Evolutionary conservation across 2,797 vertebrate species (phyloP).

Genomic region (Geotria australis): DNA sequence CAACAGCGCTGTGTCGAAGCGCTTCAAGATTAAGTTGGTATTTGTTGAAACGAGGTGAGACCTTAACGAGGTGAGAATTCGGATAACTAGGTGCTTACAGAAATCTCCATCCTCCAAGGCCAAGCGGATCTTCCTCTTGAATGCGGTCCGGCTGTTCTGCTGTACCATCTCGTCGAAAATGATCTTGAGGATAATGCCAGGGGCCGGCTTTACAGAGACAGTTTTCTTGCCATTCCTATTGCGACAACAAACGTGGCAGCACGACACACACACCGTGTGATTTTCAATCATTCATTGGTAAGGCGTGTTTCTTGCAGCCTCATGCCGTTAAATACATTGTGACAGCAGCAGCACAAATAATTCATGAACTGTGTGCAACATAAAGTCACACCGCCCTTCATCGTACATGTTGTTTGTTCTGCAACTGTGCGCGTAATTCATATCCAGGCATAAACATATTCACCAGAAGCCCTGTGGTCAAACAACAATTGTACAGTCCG

Average conservation of each 20-base stretch:
- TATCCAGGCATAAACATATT: no score
- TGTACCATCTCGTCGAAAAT: slow-evolving; percentile 3
- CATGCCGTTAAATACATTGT: no score
- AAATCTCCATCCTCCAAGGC: slow-evolving; percentile 4
- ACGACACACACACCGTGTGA: background rate
- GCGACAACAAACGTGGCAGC: background rate
- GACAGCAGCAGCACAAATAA: background rate
- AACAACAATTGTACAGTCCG: no score
- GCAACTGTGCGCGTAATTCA: no score
- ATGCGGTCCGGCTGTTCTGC: slow-evolving; percentile 1
- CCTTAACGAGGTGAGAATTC: background rate
- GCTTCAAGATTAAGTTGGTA: no score
- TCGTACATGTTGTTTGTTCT: no score
- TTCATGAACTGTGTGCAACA: no score
- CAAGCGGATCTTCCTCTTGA: slow-evolving; percentile 1
- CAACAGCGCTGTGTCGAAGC: no score
- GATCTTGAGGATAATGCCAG: slow-evolving; percentile 1
- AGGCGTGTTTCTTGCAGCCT: background rate
- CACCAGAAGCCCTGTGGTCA: no score
- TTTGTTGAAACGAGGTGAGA: no score
- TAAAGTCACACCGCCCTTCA: no score
- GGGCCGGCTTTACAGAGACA: background rate
- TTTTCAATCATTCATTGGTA: background rate
- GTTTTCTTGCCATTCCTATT: slow-evolving; percentile 2
- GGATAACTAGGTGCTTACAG: slow-evolving; percentile 3